Base-by-base conservation (phyloP, 1,140 invertebrate species). In the Zeugodacus cucurbitae region DNA sequence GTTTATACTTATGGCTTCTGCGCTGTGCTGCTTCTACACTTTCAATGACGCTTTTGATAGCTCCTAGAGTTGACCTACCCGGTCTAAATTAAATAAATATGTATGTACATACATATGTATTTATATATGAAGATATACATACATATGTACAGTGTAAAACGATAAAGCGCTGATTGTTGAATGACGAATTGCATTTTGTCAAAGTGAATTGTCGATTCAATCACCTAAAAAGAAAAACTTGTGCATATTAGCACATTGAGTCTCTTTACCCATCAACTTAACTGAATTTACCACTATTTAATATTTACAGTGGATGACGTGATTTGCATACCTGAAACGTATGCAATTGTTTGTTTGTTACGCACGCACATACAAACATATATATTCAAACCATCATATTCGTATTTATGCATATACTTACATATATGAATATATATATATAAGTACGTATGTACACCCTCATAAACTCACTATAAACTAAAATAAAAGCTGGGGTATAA, bases 261-360 rank as follows among this genome's bases (percentile, higher is more conserved):
- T 74, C 37, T 74, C 22, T 74, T 41, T 74, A 29, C 29, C 26
- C 29, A 10, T 67, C 20, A 17, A 54, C 48, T 54, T 67, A 32
- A 32, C 29, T 32, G 29, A 67, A 32, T 67, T 11, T 34, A 34
- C 32, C 29, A 67, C 32, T 74, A 74, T 41, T 34, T 17, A 70
- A 26, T 22, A 82, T 48, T 82, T 41, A 74, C 67, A 37, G n/a
- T 82, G 22, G n/a, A 14, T 48, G 41, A 82, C 41, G 74, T 82
- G 74, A 48, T 82, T 82, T 82, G 74, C 74, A 82, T 82, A 82
- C 10, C 41, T 82, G 41, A 82, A 41, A 48, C 44, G 74, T 29
- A 82, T 48, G 41, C 48, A 82, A 29, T 82, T 82, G 41, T 82
- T 44, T 14, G 34, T 54, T n/a, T 44, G 10, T 3, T 2, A 34